Evolutionary conservation across 92 coral and sea anemone genomes (phyloP).

Genomic region (Actinernus sp.): DNA sequence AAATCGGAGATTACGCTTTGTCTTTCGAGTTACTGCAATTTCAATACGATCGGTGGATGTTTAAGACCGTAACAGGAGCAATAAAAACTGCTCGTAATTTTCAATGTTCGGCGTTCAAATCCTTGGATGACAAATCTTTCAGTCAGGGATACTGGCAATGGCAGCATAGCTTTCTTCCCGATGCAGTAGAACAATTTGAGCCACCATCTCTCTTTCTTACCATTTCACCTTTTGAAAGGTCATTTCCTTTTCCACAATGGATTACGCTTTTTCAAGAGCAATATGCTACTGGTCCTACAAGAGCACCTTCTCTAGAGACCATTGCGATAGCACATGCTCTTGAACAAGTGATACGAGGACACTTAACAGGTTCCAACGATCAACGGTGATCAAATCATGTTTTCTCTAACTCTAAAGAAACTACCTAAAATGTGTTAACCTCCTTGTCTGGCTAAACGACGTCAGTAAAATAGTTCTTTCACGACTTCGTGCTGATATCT

Average conservation of each 20-base stretch:
- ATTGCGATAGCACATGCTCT: constrained; percentile 36
- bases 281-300: constrained; percentile 42
- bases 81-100: neutral
- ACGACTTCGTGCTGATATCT: constrained; percentile 26
- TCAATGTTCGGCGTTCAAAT: constrained; percentile 44
- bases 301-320: constrained; percentile 31
- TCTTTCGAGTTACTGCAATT: constrained; percentile 24
- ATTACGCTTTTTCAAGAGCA: neutral
- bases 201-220: constrained; percentile 56
- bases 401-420: neutral
- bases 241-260: constrained; percentile 63
- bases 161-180: constrained; percentile 61
- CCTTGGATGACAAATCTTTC: constrained; percentile 57
- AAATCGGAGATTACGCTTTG: constrained; percentile 22
- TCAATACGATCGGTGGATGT: constrained; percentile 33
- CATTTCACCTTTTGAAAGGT: constrained; percentile 69
- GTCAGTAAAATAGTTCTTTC: neutral
- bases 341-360: constrained; percentile 52
- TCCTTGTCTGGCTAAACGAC: constrained; percentile 37
- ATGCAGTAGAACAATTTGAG: constrained; percentile 65
- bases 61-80: constrained; percentile 30
- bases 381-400: constrained; percentile 27
- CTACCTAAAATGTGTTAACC: neutral
- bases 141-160: constrained; percentile 58
- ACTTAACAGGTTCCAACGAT: constrained; percentile 41